Conservation (phyloP, 2,113 vertebrate species). For the Barnardius zonarius region DNA sequence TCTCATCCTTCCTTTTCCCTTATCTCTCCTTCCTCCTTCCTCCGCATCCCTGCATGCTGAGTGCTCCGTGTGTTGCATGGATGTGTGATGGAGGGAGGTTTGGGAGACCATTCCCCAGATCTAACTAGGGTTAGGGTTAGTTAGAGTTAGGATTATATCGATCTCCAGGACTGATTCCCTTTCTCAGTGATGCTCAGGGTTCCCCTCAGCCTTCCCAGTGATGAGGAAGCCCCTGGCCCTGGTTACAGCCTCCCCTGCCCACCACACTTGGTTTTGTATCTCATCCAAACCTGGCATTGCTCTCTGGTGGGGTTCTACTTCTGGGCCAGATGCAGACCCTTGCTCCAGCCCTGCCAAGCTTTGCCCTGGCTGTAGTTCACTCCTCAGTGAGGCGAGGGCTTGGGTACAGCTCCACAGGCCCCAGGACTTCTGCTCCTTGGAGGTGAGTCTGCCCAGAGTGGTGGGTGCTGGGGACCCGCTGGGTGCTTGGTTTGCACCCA, state of each 20-base stretch:
- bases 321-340: neutral
- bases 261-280: neutral
- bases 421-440: neutral
- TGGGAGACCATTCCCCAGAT: neutral
- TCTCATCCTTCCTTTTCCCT: neutral
- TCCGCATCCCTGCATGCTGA: constrained; percentile 41
- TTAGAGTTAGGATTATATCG: neutral
- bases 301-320: neutral
- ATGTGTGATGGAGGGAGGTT: neutral
- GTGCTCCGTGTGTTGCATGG: constrained; percentile 41
- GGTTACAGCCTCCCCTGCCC: neutral
- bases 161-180: neutral
- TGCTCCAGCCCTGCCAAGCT: neutral
- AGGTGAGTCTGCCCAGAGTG: neutral
- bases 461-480: neutral
- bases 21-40: neutral
- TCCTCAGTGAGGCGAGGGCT: neutral
- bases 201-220: neutral
- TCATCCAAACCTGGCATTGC: neutral
- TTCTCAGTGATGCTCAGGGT: neutral
- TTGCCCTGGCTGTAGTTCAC: neutral
- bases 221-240: neutral
- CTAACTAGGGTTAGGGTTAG: neutral
- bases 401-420: neutral
- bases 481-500: neutral